These are phyloP conservation scores for Oplegnathus fasciatus DNA, from an alignment of 2,113 vertebrate genomes.

Conservation along the genomic window DNA sequence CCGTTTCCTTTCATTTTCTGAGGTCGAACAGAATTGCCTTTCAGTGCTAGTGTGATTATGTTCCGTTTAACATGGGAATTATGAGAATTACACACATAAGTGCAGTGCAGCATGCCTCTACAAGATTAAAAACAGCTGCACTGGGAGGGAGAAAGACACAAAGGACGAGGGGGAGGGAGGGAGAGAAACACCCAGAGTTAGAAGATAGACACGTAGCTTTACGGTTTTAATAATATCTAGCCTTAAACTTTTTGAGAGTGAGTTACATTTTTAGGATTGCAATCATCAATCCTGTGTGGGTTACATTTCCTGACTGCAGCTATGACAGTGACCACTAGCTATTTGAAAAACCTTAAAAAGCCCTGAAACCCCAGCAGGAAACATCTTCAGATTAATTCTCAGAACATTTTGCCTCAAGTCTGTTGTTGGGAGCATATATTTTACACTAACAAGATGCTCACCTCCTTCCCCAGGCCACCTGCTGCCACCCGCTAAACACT, in stretches of 20 bases:
- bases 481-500: constrained; percentile 18
- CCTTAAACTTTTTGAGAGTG: constrained; percentile 32
- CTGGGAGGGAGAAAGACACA: constrained; percentile 33
- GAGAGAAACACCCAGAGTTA: not conserved
- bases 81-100: constrained; percentile 73
- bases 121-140: constrained; percentile 75
- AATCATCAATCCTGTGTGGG: constrained; percentile 23
- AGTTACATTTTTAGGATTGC: constrained; percentile 20
- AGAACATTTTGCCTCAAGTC: constrained; percentile 31
- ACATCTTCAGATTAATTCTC: constrained; percentile 19
- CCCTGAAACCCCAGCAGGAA: not conserved
- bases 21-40: constrained; percentile 75
- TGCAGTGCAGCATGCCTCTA: constrained; percentile 50
- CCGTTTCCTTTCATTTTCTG: constrained; percentile 77
- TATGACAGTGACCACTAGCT: constrained; percentile 23
- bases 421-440: constrained; percentile 34
- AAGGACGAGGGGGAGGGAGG: constrained; percentile 1
- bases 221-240: constrained; percentile 62
- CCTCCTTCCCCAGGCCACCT: constrained; percentile 38
- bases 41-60: constrained; percentile 74
- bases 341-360: not conserved
- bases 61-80: constrained; percentile 80
- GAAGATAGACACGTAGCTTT: constrained; percentile 47
- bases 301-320: constrained; percentile 7
- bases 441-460: constrained; percentile 49